These are phyloP conservation scores for Drosophila pseudotalamancana DNA, from an alignment of 2,888 invertebrate species.

Conservation along the genomic window DNA sequence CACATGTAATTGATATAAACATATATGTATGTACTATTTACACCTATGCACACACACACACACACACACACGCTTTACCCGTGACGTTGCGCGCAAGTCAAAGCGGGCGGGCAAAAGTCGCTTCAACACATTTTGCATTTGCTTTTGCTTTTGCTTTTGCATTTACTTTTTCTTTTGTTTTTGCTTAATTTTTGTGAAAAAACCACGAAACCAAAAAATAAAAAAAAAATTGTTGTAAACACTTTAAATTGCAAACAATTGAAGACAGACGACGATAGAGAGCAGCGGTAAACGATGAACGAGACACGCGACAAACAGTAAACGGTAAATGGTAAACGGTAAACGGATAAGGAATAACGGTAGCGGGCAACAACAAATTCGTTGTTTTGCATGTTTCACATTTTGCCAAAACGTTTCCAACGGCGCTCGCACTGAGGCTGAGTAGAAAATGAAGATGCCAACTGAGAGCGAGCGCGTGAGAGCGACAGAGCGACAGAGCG, in stretches of 20 bases:
- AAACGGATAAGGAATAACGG: conserved; percentile 22
- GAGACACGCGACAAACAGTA: conserved; percentile 16
- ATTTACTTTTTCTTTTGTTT: neutral
- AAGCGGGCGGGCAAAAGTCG: conserved; percentile 40
- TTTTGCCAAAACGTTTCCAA: conserved; percentile 68
- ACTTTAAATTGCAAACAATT: neutral
- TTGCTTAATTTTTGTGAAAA: conserved; percentile 9
- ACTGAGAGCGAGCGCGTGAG: conserved; percentile 9
- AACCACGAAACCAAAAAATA: neutral
- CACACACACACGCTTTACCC: conserved; percentile 15
- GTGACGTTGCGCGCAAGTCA: conserved; percentile 40
- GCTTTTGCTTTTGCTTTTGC: neutral
- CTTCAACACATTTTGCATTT: conserved; percentile 22
- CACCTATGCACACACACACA: neutral
- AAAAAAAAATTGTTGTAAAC: neutral
- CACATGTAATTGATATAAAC: neutral
- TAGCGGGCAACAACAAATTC: conserved; percentile 43
- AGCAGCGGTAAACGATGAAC: conserved; percentile 7
- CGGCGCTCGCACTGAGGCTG: conserved; percentile 25
- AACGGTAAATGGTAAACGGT: conserved; percentile 25
- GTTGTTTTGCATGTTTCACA: conserved; percentile 60
- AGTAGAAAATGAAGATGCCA: conserved; percentile 34
- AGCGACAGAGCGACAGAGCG: conserved; percentile 7
- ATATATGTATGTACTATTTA: neutral
- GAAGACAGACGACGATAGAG: conserved; percentile 6